Percentiles rank a stretch among this genome's conserved stretches.
phyloP scores from a whole-genome alignment of 2,113 vertebrate species.

The Heliornis fulica region DNA sequence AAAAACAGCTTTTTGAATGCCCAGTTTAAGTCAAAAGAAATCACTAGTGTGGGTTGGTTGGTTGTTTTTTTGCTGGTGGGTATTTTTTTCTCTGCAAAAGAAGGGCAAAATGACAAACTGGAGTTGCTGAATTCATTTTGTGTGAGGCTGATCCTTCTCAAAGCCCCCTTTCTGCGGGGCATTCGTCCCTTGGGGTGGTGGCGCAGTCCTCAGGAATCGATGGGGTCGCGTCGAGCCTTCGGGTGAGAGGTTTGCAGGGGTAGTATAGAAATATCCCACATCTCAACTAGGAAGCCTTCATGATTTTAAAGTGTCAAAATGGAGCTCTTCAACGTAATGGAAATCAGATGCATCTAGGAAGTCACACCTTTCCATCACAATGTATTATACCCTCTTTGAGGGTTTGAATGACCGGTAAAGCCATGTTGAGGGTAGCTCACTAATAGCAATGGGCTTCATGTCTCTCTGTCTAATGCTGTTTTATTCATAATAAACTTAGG shows the following conservation, averaged over 20 bases:
- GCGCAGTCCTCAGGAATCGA: slow-evolving; percentile 3
- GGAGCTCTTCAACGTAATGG: neutral
- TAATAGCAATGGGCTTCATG: neutral
- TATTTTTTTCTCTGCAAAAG: slow-evolving; percentile 63
- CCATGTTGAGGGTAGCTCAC: neutral
- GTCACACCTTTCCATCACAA: neutral
- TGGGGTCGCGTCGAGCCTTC: neutral
- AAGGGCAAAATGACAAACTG: slow-evolving; percentile 80
- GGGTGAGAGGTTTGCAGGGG: slow-evolving; percentile 2
- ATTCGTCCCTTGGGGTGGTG: slow-evolving; percentile 55
- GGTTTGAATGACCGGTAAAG: neutral
- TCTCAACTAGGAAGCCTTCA: slow-evolving; percentile 31
- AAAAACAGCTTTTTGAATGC: slow-evolving; percentile 85
- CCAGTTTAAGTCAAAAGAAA: slow-evolving; percentile 87
- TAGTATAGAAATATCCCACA: slow-evolving; percentile 14
- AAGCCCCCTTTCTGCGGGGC: slow-evolving; percentile 47
- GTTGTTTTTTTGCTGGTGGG: slow-evolving; percentile 25
- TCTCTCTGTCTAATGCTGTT: neutral
- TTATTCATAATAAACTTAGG: neutral
- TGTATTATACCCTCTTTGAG: neutral
- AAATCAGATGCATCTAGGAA: slow-evolving; percentile 8
- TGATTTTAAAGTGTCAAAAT: slow-evolving; percentile 51
- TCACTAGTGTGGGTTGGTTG: slow-evolving; percentile 73
- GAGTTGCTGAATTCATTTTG: slow-evolving; percentile 71
- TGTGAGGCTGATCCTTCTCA: slow-evolving; percentile 60